Percentiles rank a stretch among this genome's conserved stretches.
Evolutionary conservation across 2,113 vertebrate genomes (phyloP).

Genomic region (Chaenocephalus aceratus): DNA sequence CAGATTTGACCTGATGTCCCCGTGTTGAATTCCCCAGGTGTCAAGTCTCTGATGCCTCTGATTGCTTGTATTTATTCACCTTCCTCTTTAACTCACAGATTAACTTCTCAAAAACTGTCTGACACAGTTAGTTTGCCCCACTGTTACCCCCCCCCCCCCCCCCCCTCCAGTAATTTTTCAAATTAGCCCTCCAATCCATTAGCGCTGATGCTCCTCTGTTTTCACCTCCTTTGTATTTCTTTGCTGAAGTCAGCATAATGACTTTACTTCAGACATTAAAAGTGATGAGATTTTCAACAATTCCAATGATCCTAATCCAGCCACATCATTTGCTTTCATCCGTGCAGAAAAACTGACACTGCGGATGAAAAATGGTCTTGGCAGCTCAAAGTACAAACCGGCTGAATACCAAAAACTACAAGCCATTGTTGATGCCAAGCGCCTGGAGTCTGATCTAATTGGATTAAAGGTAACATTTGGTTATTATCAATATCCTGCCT

Average conservation of each 20-base stretch:
- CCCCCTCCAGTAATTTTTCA: constrained; percentile 25
- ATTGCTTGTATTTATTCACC: constrained; percentile 70
- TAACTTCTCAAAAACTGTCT: constrained; percentile 49
- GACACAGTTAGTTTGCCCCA: constrained; percentile 36
- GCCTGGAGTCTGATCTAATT: constrained; percentile 82
- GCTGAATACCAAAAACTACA: constrained; percentile 86
- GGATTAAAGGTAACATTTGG: constrained; percentile 88
- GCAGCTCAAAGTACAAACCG: constrained; percentile 86
- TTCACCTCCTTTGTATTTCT: constrained; percentile 28
- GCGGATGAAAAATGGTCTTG: constrained; percentile 81
- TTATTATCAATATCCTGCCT: constrained; percentile 26
- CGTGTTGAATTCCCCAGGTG: constrained; percentile 41
- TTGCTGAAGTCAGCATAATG: constrained; percentile 64
- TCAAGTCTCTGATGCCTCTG: constrained; percentile 60
- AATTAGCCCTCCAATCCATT: constrained; percentile 45
- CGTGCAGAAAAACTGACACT: constrained; percentile 82
- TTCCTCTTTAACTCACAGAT: constrained; percentile 59
- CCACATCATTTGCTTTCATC: constrained; percentile 65
- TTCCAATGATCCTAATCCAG: constrained; percentile 56
- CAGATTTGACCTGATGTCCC: constrained; percentile 54
- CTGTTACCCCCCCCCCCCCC: neutral
- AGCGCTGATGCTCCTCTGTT: constrained; percentile 17
- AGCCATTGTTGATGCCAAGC: constrained; percentile 86
- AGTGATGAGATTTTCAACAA: constrained; percentile 50
- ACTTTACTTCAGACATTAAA: constrained; percentile 49